These are phyloP conservation scores for Jordanella pulchra DNA, from an alignment of 2,797 vertebrate genomes.

Conservation along the genomic window DNA sequence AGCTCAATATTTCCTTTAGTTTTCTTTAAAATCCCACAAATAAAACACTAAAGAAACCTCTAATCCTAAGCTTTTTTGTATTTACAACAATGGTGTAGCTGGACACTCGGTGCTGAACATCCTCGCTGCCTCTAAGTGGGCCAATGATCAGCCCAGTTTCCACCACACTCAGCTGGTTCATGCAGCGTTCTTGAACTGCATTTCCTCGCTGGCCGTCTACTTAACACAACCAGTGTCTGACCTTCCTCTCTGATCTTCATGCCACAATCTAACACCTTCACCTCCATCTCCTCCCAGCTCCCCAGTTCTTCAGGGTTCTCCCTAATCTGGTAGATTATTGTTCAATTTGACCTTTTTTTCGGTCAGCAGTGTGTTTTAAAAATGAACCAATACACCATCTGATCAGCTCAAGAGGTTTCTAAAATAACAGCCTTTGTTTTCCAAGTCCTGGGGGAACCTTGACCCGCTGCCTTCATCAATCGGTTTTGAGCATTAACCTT, in stretches of 20 bases:
- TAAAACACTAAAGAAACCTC: background rate
- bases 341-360: conserved; percentile 2
- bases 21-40: background rate
- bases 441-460: conserved; percentile 55
- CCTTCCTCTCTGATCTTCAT: conserved; percentile 35
- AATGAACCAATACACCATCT: background rate
- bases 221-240: conserved; percentile 17
- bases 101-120: conserved; percentile 21
- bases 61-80: background rate
- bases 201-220: conserved; percentile 21
- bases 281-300: conserved; percentile 46
- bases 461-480: conserved; percentile 19
- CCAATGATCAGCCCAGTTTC: conserved; percentile 44
- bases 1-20: background rate
- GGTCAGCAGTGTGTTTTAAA: background rate
- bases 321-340: conserved; percentile 23
- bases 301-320: conserved; percentile 57
- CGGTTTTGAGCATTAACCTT: conserved; percentile 28
- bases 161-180: conserved; percentile 22
- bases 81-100: background rate
- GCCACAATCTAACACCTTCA: conserved; percentile 40
- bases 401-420: conserved; percentile 15
- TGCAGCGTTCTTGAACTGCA: conserved; percentile 29
- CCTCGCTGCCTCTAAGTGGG: conserved; percentile 39
- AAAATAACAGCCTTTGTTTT: background rate